A percentile compares a stretch with the other conserved stretches of the same genome.
Evolutionary conservation across 2,113 vertebrate species (phyloP).

Genomic region (Grammomys surdaster): DNA sequence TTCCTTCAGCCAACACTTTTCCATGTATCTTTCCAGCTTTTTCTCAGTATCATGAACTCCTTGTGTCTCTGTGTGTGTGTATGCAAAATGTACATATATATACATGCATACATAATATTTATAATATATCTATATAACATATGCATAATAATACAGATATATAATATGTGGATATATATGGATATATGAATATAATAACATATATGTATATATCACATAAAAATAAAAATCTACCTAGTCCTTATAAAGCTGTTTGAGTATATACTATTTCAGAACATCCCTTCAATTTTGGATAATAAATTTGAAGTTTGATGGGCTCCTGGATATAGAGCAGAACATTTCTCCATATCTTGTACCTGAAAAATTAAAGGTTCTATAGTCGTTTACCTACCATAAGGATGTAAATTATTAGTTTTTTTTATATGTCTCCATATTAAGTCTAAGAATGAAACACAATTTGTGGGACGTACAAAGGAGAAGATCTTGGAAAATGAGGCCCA

Average conservation of each 20-base stretch:
- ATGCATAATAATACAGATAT: background rate
- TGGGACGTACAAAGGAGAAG: background rate
- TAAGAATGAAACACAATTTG: background rate
- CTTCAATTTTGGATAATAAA: background rate
- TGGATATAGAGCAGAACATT: background rate
- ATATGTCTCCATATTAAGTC: fast-evolving
- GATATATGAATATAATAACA: background rate
- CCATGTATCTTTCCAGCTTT: no score
- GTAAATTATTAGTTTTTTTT: background rate
- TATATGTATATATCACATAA: background rate
- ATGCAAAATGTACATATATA: background rate
- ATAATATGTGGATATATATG: background rate
- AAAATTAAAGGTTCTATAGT: background rate
- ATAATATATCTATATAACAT: background rate
- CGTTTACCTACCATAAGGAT: background rate
- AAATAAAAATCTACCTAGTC: background rate
- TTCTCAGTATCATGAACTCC: background rate
- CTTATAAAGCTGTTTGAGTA: background rate
- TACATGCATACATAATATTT: background rate
- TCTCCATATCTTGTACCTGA: background rate
- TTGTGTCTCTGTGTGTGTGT: background rate
- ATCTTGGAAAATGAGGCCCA: background rate
- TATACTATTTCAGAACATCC: no score
- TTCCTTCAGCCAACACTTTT: background rate
- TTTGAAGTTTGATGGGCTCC: background rate